These are phyloP conservation scores for Kryphioiulus occultus DNA, from an alignment of 2,888 invertebrate species.

Conservation along the genomic window DNA sequence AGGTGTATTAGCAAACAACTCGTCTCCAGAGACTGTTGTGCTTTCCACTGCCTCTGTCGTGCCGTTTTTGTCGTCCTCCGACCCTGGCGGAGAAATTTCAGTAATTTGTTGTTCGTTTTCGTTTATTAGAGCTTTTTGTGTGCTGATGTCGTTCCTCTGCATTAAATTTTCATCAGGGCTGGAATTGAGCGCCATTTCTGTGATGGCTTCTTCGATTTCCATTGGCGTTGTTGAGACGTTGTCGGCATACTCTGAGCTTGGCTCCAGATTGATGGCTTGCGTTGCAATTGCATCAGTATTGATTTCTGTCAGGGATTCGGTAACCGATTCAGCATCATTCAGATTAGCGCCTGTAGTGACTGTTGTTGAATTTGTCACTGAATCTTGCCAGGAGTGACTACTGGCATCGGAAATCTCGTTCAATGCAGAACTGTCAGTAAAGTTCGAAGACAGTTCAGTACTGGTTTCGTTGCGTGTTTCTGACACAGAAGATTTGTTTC, in stretches of 20 bases:
- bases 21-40: conserved; percentile 42
- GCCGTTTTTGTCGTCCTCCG: neutral
- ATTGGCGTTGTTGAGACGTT: neutral
- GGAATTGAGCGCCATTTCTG: neutral
- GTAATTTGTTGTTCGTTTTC: neutral
- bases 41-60: neutral
- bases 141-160: neutral
- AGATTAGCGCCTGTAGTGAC: neutral
- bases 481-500: neutral
- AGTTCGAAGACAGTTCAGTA: neutral
- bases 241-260: neutral
- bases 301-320: neutral
- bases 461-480: neutral
- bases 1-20: conserved; percentile 39
- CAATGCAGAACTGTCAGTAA: neutral
- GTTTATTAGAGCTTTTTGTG: neutral
- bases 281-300: neutral
- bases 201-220: neutral
- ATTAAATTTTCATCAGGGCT: neutral
- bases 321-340: neutral
- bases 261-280: neutral
- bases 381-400: neutral
- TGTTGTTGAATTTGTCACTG: neutral
- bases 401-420: neutral
- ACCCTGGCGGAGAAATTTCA: neutral